These are phyloP conservation scores for Typhlomys cinereus DNA, from an alignment of 2,113 vertebrate species.

Conservation along the genomic window DNA sequence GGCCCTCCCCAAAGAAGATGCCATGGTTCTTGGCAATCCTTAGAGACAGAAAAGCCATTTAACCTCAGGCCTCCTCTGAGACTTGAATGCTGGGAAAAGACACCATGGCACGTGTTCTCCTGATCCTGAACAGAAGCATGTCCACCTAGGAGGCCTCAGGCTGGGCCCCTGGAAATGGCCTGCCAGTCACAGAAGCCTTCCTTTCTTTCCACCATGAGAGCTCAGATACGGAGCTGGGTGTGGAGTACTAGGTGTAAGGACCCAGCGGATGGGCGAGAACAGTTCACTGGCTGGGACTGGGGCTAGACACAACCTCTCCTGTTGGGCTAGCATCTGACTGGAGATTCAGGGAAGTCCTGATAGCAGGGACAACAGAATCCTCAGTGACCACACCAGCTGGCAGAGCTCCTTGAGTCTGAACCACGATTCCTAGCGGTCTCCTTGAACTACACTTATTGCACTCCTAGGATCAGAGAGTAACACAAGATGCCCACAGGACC, in stretches of 20 bases:
- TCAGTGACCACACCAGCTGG: neutral
- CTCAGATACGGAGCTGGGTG: neutral
- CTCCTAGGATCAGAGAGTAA: neutral
- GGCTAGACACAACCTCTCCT: neutral
- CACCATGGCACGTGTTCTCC: neutral
- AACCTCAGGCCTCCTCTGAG: neutral
- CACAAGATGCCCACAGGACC: neutral
- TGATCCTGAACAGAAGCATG: neutral
- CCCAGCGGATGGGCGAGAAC: rapidly evolving
- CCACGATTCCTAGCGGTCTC: neutral
- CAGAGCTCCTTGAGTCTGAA: neutral
- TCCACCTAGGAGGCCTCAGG: neutral
- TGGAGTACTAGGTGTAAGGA: neutral
- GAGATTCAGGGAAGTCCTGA: neutral
- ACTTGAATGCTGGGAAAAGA: neutral
- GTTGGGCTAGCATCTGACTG: neutral
- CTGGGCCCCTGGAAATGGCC: neutral
- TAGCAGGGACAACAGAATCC: neutral
- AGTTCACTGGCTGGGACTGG: neutral
- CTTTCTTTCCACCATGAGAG: neutral
- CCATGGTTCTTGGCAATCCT: neutral
- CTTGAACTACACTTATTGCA: neutral
- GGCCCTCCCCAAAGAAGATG: neutral
- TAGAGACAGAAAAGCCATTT: neutral
- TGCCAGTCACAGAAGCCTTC: neutral